phyloP scores from a whole-genome alignment of 2,888 invertebrate species.

The Eremobia ochroleuca region DNA sequence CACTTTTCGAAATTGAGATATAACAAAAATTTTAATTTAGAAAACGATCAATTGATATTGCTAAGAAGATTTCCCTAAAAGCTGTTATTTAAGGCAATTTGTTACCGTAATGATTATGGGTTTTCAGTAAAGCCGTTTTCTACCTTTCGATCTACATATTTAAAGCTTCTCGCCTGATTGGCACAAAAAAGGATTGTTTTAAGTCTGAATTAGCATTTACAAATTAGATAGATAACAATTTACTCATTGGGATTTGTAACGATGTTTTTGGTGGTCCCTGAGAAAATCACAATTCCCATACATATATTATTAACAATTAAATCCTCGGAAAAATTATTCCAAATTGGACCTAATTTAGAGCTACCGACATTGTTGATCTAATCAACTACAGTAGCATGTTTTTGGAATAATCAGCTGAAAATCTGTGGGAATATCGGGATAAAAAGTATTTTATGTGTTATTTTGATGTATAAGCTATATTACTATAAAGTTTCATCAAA shows the following conservation, averaged over 20 bases:
- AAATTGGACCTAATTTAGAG: neutral
- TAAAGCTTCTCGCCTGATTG: conserved; percentile 14
- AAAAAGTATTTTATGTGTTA: too few species aligned
- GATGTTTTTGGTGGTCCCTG: neutral
- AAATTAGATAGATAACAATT: neutral
- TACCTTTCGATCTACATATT: conserved; percentile 4
- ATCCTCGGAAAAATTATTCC: neutral
- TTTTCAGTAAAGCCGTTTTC: neutral
- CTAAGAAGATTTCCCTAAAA: neutral
- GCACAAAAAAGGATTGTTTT: neutral
- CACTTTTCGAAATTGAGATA: neutral
- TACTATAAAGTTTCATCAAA: too few species aligned
- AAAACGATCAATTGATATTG: neutral
- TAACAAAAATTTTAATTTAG: neutral
- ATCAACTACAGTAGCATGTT: neutral
- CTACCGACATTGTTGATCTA: neutral
- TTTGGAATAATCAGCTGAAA: neutral
- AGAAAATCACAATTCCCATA: neutral
- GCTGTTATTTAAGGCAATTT: conserved; percentile 3
- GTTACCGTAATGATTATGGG: neutral
- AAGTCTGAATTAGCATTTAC: conserved; percentile 4
- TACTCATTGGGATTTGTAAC: neutral
- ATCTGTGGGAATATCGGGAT: too few species aligned
- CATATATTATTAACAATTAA: neutral
- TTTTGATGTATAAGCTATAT: too few species aligned